phyloP scores from a whole-genome alignment of 2,797 vertebrate species.

The Sebastolobus altivelis region DNA sequence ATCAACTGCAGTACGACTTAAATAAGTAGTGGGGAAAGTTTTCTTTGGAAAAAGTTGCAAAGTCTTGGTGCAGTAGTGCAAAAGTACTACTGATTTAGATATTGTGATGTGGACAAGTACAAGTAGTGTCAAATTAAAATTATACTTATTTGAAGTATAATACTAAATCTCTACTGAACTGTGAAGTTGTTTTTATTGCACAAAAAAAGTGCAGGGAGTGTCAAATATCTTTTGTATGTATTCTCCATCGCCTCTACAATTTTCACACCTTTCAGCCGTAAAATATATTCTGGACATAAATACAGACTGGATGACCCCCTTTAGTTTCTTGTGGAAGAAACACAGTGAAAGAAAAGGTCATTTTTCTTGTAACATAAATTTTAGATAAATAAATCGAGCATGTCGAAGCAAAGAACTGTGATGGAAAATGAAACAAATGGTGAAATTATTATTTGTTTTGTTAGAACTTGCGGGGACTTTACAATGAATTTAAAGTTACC shows the following conservation, averaged over 20 bases:
- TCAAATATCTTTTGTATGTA: neutral
- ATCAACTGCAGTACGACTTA: slow-evolving; percentile 8
- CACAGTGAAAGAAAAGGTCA: neutral
- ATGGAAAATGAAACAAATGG: neutral
- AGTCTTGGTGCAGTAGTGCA: neutral
- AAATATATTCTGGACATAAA: neutral
- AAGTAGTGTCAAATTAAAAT: neutral
- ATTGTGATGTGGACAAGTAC: neutral
- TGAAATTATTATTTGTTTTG: neutral
- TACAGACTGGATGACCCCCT: neutral
- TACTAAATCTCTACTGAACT: neutral
- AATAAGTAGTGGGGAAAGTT: neutral
- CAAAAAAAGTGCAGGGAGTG: neutral
- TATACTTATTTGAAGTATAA: neutral
- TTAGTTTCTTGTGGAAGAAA: neutral
- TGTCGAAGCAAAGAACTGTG: neutral
- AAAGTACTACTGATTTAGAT: neutral
- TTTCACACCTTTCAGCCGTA: neutral
- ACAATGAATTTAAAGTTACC: neutral
- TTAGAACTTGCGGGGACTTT: neutral
- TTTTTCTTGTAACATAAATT: neutral
- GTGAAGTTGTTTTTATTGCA: neutral
- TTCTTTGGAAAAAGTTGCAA: slow-evolving; percentile 7
- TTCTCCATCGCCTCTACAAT: neutral
- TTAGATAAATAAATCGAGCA: neutral